These are phyloP conservation scores for Drosophila virilis DNA, from an alignment of 1,140 invertebrate genomes.

Conservation along the genomic window DNA sequence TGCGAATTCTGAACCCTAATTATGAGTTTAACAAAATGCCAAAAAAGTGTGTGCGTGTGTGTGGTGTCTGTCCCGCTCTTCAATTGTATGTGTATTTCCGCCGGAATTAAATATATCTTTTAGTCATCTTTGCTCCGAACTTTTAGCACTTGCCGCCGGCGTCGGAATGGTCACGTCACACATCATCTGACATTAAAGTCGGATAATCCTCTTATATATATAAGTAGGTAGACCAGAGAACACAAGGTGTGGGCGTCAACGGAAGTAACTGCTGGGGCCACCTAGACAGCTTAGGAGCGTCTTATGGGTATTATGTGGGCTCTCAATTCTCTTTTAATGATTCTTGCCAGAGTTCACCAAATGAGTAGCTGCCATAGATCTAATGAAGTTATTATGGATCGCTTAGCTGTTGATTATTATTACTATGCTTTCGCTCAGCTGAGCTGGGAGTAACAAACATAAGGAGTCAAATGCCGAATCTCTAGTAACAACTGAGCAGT, in stretches of 20 bases:
- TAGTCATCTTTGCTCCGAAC: constrained; percentile 17
- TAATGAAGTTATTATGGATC: constrained; percentile 66
- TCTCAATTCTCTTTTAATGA: neutral
- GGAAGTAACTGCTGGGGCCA: constrained; percentile 66
- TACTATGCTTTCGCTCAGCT: neutral
- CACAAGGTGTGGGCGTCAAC: constrained; percentile 65
- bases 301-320: constrained; percentile 25
- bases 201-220: constrained; percentile 70
- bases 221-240: constrained; percentile 16
- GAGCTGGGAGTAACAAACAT: constrained; percentile 1
- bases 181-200: constrained; percentile 50
- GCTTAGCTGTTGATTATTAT: constrained; percentile 20
- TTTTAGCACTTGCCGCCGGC: constrained; percentile 67
- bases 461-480: neutral
- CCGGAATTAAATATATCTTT: constrained; percentile 73
- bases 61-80: constrained; percentile 25
- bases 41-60: constrained; percentile 14
- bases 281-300: constrained; percentile 44
- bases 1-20: constrained; percentile 79
- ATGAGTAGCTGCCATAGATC: constrained; percentile 19
- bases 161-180: constrained; percentile 63
- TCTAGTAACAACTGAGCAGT: neutral
- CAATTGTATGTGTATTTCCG: constrained; percentile 60
- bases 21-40: constrained; percentile 51
- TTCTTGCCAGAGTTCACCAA: neutral